Percentiles rank a stretch among this genome's conserved stretches.
These are phyloP conservation scores for Oscheius onirici DNA, from an alignment of 2,888 invertebrate species.

Conservation along the genomic window DNA sequence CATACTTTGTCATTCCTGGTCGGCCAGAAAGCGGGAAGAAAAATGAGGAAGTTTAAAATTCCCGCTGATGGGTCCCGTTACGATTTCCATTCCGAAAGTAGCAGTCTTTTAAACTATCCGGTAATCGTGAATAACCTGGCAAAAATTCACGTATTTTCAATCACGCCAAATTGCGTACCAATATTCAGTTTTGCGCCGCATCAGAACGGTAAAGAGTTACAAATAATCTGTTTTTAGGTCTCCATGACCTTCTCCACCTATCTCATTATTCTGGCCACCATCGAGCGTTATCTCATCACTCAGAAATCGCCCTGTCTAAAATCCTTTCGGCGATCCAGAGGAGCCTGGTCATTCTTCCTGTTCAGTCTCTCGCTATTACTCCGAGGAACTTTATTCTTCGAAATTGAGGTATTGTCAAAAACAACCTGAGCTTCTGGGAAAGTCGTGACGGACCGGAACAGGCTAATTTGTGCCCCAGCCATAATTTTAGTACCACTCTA, in stretches of 20 bases:
- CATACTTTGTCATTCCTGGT: too few relatives aligned
- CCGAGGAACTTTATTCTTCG: constrained; percentile 63
- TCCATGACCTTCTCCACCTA: constrained; percentile 69
- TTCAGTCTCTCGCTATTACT: constrained; percentile 56
- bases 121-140: too few relatives aligned
- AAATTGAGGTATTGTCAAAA: constrained; percentile 62
- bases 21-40: too few relatives aligned
- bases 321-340: constrained; percentile 53
- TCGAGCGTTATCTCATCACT: constrained; percentile 62
- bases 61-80: too few relatives aligned
- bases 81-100: too few relatives aligned
- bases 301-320: constrained; percentile 43
- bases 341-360: constrained; percentile 55
- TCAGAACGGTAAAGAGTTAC: too few relatives aligned
- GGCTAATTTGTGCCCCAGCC: neutral
- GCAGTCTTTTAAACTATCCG: too few relatives aligned
- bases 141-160: too few relatives aligned
- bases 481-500: constrained; percentile 13
- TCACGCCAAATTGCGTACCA: too few relatives aligned
- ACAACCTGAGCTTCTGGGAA: constrained; percentile 8
- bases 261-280: constrained; percentile 67
- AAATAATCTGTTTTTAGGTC: constrained; percentile 31
- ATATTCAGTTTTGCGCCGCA: too few relatives aligned
- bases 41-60: too few relatives aligned
- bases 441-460: neutral